phyloP scores from a whole-genome alignment of 2,888 invertebrate species.

The Agrochola lychnidis region DNA sequence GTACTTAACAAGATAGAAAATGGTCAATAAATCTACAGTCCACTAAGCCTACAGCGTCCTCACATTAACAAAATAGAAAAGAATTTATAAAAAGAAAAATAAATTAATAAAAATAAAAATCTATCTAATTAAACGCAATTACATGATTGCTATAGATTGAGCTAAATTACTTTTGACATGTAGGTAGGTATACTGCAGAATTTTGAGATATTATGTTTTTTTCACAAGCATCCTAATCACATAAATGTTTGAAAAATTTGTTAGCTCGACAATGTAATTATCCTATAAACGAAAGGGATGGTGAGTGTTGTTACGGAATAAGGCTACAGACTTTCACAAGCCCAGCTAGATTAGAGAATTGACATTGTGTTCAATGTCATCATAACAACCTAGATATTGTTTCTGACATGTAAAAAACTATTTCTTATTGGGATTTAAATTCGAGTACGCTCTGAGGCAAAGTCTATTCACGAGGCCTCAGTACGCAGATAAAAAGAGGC shows the following conservation, averaged over 20 bases:
- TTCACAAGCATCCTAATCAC: neutral
- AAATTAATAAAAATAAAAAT: no score
- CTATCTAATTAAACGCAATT: no score
- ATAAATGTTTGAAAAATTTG: neutral
- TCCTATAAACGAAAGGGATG: neutral
- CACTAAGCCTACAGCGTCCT: no score
- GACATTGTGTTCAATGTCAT: neutral
- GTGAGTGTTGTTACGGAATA: neutral
- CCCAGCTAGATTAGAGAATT: neutral
- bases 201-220: neutral
- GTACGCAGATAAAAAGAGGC: slow-evolving; percentile 76
- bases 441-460: slow-evolving; percentile 73
- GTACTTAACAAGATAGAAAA: no score
- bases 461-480: slow-evolving; percentile 76
- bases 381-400: slow-evolving; percentile 33
- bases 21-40: no score
- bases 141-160: neutral
- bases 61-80: no score
- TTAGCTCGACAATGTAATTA: neutral
- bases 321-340: neutral
- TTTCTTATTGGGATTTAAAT: slow-evolving; percentile 73
- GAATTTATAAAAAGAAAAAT: no score
- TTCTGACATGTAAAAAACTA: slow-evolving; percentile 59
- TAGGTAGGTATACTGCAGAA: neutral
- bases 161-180: neutral